Evolutionary conservation across 2,113 vertebrate species (phyloP).

Genomic region (Gymnogyps californianus): DNA sequence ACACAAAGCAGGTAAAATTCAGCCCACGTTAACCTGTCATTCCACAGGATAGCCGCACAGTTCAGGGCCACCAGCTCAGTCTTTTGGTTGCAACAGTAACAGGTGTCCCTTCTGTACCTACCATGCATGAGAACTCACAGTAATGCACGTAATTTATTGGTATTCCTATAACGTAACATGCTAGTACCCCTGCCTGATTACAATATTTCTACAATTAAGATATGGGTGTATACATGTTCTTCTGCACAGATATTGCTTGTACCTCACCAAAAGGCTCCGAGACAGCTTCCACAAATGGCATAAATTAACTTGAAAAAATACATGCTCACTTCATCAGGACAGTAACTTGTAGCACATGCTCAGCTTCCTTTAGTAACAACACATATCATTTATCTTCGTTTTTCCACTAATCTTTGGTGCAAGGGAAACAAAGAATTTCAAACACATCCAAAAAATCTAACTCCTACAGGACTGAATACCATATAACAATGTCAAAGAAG

Average conservation of each 20-base stretch:
- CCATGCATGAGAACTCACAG: not conserved
- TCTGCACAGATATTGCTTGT: not conserved
- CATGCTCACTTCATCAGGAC: not conserved
- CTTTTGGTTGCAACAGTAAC: not conserved
- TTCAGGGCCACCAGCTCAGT: conserved; percentile 25
- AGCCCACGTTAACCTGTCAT: conserved; percentile 58
- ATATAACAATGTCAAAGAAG: not conserved
- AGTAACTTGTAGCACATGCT: not conserved
- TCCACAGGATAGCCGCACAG: not conserved
- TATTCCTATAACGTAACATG: not conserved
- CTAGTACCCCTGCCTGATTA: not conserved
- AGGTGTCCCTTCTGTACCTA: not conserved
- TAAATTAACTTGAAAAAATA: not conserved
- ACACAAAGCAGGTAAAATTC: conserved; percentile 31
- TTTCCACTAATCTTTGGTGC: not conserved
- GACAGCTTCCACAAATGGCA: not conserved
- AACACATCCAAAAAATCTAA: not conserved
- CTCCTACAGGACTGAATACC: not conserved
- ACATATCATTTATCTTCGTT: not conserved
- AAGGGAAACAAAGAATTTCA: not conserved
- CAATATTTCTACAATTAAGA: not conserved
- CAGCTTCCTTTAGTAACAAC: not conserved
- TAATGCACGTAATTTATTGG: not conserved
- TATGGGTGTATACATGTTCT: not conserved
- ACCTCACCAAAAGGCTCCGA: not conserved